phyloP scores from a whole-genome alignment of 2,888 invertebrate species.

The Epinotia ramella region DNA sequence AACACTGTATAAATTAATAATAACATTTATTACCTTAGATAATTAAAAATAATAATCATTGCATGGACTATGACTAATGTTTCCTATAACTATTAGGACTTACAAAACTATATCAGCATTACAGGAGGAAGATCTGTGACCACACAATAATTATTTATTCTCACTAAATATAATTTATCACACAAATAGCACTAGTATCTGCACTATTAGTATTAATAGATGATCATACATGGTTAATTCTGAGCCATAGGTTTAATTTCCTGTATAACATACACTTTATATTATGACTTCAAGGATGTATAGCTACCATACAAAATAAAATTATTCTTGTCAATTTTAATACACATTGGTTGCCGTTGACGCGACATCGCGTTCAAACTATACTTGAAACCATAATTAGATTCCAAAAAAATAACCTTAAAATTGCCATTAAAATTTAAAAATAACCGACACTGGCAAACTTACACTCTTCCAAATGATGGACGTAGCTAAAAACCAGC shows the following conservation, averaged over 20 bases:
- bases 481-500: no score
- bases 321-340: no score
- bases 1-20: slow-evolving; percentile 15
- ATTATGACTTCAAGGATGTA: background rate
- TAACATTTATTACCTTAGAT: slow-evolving; percentile 42
- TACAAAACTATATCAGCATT: slow-evolving; percentile 45
- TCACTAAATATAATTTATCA: slow-evolving; percentile 41
- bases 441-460: no score
- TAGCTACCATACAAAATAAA: background rate
- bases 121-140: slow-evolving; percentile 40
- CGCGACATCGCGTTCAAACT: no score
- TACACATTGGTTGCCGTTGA: no score
- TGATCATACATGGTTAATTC: background rate
- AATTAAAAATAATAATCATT: slow-evolving; percentile 49
- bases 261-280: background rate
- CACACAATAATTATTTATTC: slow-evolving; percentile 32
- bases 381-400: no score
- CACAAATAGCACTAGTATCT: slow-evolving; percentile 35
- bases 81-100: slow-evolving; percentile 48
- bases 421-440: no score
- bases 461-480: no score
- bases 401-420: no score
- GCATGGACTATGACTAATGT: slow-evolving; percentile 33
- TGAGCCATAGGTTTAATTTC: background rate
- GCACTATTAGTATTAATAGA: slow-evolving; percentile 5